A percentile compares a stretch with the other conserved stretches of the same genome.
These are phyloP conservation scores for Drosophila orena DNA, from an alignment of 1,140 invertebrate species.

Conservation along the genomic window DNA sequence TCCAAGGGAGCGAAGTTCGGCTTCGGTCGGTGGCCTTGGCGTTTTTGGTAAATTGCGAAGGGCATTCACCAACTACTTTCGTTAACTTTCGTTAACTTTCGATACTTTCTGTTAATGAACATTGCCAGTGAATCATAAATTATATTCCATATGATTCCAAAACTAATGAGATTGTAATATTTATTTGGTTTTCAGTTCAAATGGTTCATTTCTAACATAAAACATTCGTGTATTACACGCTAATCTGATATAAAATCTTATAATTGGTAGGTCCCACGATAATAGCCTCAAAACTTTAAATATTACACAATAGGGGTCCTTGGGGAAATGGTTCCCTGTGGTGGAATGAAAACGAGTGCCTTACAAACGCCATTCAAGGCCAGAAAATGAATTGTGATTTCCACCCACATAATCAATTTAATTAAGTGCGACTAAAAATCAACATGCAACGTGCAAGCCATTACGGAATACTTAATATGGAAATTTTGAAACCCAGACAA, in stretches of 20 bases:
- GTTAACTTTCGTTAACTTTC: slow-evolving; percentile 1
- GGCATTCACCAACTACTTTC: slow-evolving; percentile 30
- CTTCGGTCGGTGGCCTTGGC: background rate
- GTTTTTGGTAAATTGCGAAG: slow-evolving; percentile 21
- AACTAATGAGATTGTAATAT: no score
- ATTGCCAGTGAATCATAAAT: no score
- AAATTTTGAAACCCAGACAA: slow-evolving; percentile 29
- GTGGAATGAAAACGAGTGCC: background rate
- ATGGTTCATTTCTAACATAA: no score
- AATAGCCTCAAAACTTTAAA: background rate
- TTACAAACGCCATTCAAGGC: background rate
- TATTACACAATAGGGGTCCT: background rate
- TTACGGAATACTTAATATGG: slow-evolving; percentile 2
- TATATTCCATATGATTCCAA: no score
- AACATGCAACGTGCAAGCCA: background rate
- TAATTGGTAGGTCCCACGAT: background rate
- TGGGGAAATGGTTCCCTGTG: background rate
- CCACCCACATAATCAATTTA: slow-evolving; percentile 2
- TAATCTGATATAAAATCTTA: no score
- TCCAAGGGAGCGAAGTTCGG: background rate
- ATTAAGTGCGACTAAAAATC: slow-evolving; percentile 2
- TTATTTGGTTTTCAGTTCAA: no score
- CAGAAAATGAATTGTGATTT: background rate
- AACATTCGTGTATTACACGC: no score
- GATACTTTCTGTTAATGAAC: background rate